Conservation (phyloP, 1,140 invertebrate species). For the Battus philenor region DNA sequence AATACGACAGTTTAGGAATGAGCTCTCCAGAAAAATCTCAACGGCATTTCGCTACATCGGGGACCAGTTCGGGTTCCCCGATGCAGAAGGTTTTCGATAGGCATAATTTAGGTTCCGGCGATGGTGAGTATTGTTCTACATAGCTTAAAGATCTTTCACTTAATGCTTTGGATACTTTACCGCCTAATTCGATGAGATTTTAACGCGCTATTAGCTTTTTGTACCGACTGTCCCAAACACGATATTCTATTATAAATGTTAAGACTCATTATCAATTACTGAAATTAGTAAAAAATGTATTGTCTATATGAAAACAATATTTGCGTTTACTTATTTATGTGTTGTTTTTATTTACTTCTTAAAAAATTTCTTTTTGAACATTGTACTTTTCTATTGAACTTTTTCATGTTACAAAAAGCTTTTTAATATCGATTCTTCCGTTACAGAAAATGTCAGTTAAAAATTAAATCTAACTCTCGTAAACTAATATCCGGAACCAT, state of each 20-base stretch:
- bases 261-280: too few relatives aligned
- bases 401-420: conserved; percentile 5
- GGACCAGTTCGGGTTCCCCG: conserved; percentile 30
- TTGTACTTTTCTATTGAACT: too few relatives aligned
- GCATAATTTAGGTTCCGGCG: conserved; percentile 53
- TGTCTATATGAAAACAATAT: too few relatives aligned
- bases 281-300: too few relatives aligned
- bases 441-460: conserved; percentile 10
- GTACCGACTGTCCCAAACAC: too few relatives aligned
- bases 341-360: too few relatives aligned
- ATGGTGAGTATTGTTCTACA: conserved; percentile 46
- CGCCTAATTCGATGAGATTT: conserved; percentile 28
- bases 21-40: conserved; percentile 37
- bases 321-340: too few relatives aligned
- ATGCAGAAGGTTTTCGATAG: conserved; percentile 56
- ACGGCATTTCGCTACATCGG: conserved; percentile 42
- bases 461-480: conserved; percentile 16
- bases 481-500: conserved; percentile 58
- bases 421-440: conserved; percentile 12
- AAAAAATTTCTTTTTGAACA: too few relatives aligned
- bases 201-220: too few relatives aligned
- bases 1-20: conserved; percentile 43
- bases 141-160: conserved; percentile 3
- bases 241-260: too few relatives aligned
- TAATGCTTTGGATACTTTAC: conserved; percentile 43